These are phyloP conservation scores for Minunthozetes semirufus DNA, from an alignment of 2,888 invertebrate species.

Conservation along the genomic window DNA sequence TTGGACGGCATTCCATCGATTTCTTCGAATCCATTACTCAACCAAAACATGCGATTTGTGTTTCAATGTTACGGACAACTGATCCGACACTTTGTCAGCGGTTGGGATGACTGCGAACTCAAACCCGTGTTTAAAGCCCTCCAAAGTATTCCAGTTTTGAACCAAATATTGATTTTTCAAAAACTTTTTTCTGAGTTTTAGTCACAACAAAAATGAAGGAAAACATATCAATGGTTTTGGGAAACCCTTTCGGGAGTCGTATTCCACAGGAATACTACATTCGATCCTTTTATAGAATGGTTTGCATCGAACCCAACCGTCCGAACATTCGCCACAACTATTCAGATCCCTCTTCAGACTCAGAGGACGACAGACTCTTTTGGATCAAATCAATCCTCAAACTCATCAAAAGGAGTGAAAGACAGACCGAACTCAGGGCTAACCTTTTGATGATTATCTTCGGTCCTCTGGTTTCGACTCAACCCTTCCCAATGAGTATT, in stretches of 20 bases:
- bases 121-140: slow-evolving; percentile 1
- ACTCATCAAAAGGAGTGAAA: no score
- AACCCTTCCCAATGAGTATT: background rate
- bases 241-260: slow-evolving; percentile 2
- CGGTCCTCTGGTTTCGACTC: slow-evolving; percentile 26
- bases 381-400: slow-evolving; percentile 23
- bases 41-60: slow-evolving; percentile 11
- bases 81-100: slow-evolving; percentile 7
- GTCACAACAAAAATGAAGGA: background rate
- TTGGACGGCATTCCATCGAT: slow-evolving; percentile 14
- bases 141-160: background rate
- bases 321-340: no score
- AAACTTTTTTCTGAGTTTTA: background rate
- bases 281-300: slow-evolving; percentile 20
- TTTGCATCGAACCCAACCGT: background rate
- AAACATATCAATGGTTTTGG: background rate
- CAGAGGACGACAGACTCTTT: background rate
- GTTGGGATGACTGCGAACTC: slow-evolving; percentile 32
- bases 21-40: background rate
- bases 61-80: slow-evolving; percentile 28
- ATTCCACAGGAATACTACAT: slow-evolving; percentile 12
- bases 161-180: background rate
- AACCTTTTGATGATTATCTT: slow-evolving; percentile 24
- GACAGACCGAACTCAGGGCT: background rate
- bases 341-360: no score